A percentile compares a stretch with the other conserved stretches of the same genome.
phyloP scores from a whole-genome alignment of 2,113 vertebrate genomes.

The Corythornis cristatus region DNA sequence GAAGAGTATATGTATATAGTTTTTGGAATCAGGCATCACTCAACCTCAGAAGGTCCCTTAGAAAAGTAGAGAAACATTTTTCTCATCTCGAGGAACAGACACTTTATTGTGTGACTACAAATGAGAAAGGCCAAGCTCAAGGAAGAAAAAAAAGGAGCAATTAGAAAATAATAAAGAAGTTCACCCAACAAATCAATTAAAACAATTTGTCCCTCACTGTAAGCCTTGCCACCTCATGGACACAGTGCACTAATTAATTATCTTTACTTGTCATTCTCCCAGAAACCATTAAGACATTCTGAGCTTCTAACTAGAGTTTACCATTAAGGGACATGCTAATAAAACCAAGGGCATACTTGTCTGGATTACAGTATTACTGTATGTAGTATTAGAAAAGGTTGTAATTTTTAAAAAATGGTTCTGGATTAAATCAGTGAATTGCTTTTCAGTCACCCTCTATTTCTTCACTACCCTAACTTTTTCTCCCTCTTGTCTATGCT shows the following conservation, averaged over 20 bases:
- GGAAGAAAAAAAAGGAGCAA: not conserved
- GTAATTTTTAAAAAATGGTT: not conserved
- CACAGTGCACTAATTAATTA: not conserved
- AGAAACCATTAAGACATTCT: not conserved
- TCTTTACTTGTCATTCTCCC: not conserved
- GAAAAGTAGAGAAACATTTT: not conserved
- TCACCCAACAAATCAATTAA: not conserved
- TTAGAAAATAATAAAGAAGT: not conserved
- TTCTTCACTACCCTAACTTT: not conserved
- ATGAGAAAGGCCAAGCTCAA: not conserved
- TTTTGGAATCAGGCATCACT: not conserved
- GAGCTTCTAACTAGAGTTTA: not conserved
- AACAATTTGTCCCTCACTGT: not conserved
- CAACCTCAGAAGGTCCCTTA: not conserved
- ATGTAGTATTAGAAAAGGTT: not conserved
- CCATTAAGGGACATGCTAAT: not conserved
- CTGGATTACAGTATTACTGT: not conserved
- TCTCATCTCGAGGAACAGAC: not conserved
- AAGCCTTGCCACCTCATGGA: not conserved
- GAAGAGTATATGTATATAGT: not conserved
- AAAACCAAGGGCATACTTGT: not conserved
- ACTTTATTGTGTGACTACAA: not conserved
- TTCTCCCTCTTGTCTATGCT: not conserved
- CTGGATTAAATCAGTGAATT: not conserved
- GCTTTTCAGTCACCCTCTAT: not conserved